A percentile compares a stretch with the other conserved stretches of the same genome.
Conservation (phyloP, 2,113 vertebrate genomes). For the Upupa epops region DNA sequence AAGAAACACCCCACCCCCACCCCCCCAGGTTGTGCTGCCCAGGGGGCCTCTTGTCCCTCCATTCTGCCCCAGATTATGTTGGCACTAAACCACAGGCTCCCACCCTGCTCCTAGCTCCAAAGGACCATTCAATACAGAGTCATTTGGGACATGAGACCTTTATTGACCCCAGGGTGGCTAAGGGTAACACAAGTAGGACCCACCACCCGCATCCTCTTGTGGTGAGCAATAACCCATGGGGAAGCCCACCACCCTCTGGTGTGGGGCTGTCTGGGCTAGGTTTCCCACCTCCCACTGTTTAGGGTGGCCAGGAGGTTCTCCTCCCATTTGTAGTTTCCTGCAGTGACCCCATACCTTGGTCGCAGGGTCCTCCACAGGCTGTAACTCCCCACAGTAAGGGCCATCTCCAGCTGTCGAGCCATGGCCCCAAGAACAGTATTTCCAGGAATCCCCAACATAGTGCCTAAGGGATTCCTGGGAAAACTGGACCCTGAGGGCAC, state of each 20-base stretch:
- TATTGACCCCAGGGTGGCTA: slow-evolving; percentile 8
- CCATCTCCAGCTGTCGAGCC: slow-evolving; percentile 74
- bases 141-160: background rate
- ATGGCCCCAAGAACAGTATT: slow-evolving; percentile 99
- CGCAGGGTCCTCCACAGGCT: fast-evolving
- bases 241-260: fast-evolving
- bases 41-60: fast-evolving
- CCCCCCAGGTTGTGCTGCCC: no score
- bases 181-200: background rate
- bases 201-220: background rate
- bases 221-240: fast-evolving
- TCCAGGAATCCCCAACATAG: slow-evolving; percentile 98
- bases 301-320: background rate
- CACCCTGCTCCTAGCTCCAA: background rate
- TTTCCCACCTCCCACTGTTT: background rate
- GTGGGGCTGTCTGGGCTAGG: background rate
- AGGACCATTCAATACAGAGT: background rate
- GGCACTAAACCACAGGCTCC: background rate
- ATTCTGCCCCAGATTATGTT: background rate
- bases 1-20: background rate
- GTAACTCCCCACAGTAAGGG: background rate
- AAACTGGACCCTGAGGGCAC: slow-evolving; percentile 99
- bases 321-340: fast-evolving
- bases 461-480: slow-evolving; percentile 99
- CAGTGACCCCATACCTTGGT: background rate